A percentile compares a stretch with the other conserved stretches of the same genome.
Conservation (phyloP, 2,113 vertebrate species). For the Ochotona princeps region DNA sequence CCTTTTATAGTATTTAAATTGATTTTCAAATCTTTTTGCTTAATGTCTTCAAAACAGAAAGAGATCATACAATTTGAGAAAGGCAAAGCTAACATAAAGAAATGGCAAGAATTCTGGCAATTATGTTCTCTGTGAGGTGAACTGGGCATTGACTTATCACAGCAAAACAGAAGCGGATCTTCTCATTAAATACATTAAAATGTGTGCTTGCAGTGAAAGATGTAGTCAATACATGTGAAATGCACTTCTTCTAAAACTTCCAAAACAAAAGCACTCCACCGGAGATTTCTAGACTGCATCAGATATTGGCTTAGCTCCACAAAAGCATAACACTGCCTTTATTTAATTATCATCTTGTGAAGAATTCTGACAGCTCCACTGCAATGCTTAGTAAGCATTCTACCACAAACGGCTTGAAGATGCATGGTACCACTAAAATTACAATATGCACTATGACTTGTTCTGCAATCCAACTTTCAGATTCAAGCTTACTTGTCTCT, state of each 20-base stretch:
- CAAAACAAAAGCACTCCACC: conserved; percentile 78
- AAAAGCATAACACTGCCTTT: conserved; percentile 78
- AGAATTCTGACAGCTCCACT: conserved; percentile 82
- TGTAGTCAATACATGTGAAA: conserved; percentile 68
- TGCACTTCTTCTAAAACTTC: conserved; percentile 54
- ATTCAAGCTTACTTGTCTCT: conserved; percentile 82
- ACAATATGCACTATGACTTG: conserved; percentile 81
- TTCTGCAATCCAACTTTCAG: conserved; percentile 81
- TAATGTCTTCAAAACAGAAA: conserved; percentile 21
- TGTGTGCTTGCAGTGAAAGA: conserved; percentile 60
- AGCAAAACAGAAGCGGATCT: conserved; percentile 41
- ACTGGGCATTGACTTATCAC: conserved; percentile 34
- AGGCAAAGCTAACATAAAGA: background rate
- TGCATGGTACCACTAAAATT: conserved; percentile 79
- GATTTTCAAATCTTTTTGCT: background rate
- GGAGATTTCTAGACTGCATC: conserved; percentile 80
- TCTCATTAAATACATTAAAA: conserved; percentile 26
- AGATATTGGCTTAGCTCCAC: conserved; percentile 82
- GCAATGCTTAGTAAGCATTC: conserved; percentile 86
- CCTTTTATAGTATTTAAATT: background rate
- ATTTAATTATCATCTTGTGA: conserved; percentile 85
- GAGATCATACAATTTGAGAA: background rate
- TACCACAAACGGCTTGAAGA: conserved; percentile 82
- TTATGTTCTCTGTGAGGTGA: conserved; percentile 43
- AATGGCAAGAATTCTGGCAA: background rate